A percentile compares a stretch with the other conserved stretches of the same genome.
phyloP scores from a whole-genome alignment of 2,888 invertebrate species.

The Acleris holmiana region DNA sequence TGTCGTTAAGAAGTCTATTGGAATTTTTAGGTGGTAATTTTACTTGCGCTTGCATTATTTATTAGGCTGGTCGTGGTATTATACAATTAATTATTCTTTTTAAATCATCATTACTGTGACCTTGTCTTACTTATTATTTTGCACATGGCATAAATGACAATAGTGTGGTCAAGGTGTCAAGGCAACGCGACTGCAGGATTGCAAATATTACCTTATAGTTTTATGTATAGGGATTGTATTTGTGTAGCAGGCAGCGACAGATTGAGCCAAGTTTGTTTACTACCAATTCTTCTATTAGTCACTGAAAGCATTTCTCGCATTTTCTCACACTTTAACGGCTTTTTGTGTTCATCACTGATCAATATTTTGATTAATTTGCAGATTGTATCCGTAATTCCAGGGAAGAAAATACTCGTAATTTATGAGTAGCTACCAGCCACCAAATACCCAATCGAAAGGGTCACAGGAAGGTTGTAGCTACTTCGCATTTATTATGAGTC shows the following conservation, averaged over 20 bases:
- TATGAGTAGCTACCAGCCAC: neutral
- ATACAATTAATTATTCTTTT: constrained; percentile 22
- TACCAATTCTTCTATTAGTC: constrained; percentile 72
- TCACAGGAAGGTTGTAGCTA: neutral
- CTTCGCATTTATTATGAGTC: no score
- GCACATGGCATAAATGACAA: constrained; percentile 31
- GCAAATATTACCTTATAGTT: neutral
- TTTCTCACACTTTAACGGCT: constrained; percentile 59
- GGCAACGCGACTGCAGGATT: constrained; percentile 2
- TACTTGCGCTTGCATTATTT: neutral
- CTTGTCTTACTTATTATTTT: constrained; percentile 32
- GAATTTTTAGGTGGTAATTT: neutral
- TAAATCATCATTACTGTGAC: constrained; percentile 30
- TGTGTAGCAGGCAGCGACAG: constrained; percentile 26
- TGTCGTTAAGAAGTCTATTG: neutral
- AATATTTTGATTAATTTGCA: no score
- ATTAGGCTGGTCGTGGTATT: constrained; percentile 6
- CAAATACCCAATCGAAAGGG: neutral
- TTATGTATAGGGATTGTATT: neutral
- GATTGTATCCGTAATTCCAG: no score
- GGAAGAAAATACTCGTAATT: no score
- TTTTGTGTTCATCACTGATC: constrained; percentile 41
- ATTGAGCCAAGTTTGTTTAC: constrained; percentile 45
- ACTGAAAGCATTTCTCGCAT: constrained; percentile 75
- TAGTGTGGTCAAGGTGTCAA: constrained; percentile 37